These are phyloP conservation scores for Hexactinellida sp. DNA, from an alignment of 37 sponge, comb jelly and placozoan genomes.

Conservation along the genomic window DNA sequence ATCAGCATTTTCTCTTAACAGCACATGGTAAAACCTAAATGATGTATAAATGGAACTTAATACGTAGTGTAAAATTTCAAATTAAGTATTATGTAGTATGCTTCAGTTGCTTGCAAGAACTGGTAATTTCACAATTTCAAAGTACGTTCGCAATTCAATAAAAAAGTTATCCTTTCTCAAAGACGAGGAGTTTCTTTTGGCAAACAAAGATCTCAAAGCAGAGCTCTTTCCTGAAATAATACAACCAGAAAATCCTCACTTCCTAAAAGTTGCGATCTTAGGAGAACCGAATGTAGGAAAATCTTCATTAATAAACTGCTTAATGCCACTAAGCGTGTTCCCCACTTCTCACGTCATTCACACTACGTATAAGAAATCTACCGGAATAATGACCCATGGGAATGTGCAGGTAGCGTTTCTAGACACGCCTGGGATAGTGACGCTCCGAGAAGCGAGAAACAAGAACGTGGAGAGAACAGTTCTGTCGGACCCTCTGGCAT, in stretches of 20 bases:
- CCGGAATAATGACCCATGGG: neutral
- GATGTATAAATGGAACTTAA: neutral
- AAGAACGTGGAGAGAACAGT: neutral
- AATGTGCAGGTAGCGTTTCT: neutral
- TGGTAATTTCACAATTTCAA: too few species aligned
- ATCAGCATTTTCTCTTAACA: constrained; percentile 54
- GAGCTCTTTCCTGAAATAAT: neutral
- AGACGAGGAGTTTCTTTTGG: neutral
- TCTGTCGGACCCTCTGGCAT: neutral
- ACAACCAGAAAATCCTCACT: neutral
- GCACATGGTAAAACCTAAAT: constrained; percentile 64
- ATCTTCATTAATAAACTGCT: neutral
- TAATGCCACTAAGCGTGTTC: neutral
- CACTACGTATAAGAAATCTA: neutral
- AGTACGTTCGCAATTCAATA: neutral
- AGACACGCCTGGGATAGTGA: constrained; percentile 9
- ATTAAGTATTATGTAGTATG: too few species aligned
- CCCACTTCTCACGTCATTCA: neutral
- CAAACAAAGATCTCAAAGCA: neutral
- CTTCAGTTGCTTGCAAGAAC: too few species aligned
- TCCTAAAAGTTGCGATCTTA: neutral
- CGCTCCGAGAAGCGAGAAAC: neutral
- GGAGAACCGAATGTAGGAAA: constrained; percentile 8
- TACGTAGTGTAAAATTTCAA: too few species aligned
- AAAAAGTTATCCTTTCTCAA: neutral